Evolutionary conservation across 2,797 vertebrate genomes (phyloP), one percentile per base, ranked within the genome.

Genomic region (Cyprinella venusta): DNA sequence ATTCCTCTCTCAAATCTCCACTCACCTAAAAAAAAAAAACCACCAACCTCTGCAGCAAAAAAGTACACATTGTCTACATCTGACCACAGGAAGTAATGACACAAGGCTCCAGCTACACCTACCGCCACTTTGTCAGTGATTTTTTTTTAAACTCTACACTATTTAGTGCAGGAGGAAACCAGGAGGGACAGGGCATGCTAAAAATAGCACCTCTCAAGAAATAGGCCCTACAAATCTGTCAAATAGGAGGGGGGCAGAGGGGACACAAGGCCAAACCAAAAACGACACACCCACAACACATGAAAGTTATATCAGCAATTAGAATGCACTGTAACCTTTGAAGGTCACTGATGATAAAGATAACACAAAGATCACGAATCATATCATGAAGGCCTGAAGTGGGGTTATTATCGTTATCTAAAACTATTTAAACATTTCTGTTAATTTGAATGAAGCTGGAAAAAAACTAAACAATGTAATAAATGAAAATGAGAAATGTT

Each of bases 191-290:
- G 40, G 70, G 85, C 69, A 82, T 16, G 16, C 79, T 90, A 90
- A 91, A 91, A 91, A 92, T 90, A 92, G 82, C 86, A 3, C 2
- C 7, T 69, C 3, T 77, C 85, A 83, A 79, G 86, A 84, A 86
- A 86, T 82, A 88, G 84, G 50, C 50, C 45, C 67, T 18, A 79
- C 84, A 89, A 89, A 89, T 89, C 87, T 90, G 81, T 36, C 5
- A 42, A 38, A 67, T 12, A 38, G 18, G 52, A 79, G 81, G 77
- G 82, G 38, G 56, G 12, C 4, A 76, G 52, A 75, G 48, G 42
- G 30, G 24, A 71, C 83, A 83, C 67, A 24, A 10, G 0, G 68
- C 65, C 76, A 77, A 63, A 76, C 85, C 70, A 87, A 85, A 61
- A 59, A 24, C 38, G 1, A 26, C 3, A 24, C 36, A 33, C 36